Percentiles rank a stretch among this genome's conserved stretches.
phyloP scores from a whole-genome alignment of 2,888 invertebrate species.

The Brenthis daphne region DNA sequence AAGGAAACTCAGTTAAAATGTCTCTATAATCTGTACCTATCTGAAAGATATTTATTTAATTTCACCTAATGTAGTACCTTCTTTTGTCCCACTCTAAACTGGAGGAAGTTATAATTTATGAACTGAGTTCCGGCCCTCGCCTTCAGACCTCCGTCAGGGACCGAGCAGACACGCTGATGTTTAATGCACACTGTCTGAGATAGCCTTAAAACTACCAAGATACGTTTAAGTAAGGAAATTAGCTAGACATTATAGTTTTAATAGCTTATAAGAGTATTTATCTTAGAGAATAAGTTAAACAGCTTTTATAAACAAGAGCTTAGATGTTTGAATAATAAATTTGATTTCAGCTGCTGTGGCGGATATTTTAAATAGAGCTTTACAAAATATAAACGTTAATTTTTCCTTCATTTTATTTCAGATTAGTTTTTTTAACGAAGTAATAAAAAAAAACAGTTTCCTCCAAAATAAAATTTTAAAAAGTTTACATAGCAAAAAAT shows the following conservation, averaged over 20 bases:
- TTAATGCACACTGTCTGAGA: slow-evolving; percentile 70
- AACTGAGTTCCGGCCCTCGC: slow-evolving; percentile 66
- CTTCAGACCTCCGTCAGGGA: slow-evolving; percentile 52
- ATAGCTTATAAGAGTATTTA: slow-evolving; percentile 3
- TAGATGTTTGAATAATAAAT: too few relatives aligned
- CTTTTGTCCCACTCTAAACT: slow-evolving; percentile 67
- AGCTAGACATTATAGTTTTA: slow-evolving; percentile 30
- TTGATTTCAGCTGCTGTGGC: too few relatives aligned
- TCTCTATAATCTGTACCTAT: too few relatives aligned
- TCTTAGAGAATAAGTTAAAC: neutral
- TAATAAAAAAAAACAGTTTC: too few relatives aligned
- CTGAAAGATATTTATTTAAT: slow-evolving; percentile 19
- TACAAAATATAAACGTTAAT: too few relatives aligned
- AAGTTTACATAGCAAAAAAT: too few relatives aligned
- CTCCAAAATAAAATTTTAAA: too few relatives aligned
- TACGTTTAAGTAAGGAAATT: slow-evolving; percentile 34
- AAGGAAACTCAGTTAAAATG: too few relatives aligned
- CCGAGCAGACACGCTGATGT: slow-evolving; percentile 52
- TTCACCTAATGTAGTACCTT: slow-evolving; percentile 51
- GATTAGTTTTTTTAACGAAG: too few relatives aligned
- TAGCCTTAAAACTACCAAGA: slow-evolving; percentile 45
- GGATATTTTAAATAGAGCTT: too few relatives aligned
- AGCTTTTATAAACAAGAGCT: too few relatives aligned
- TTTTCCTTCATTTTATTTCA: too few relatives aligned
- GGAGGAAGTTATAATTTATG: slow-evolving; percentile 81